A percentile compares a stretch with the other conserved stretches of the same genome.
These are phyloP conservation scores for Gallinago undulata DNA, from an alignment of 2,113 vertebrate species.

Conservation along the genomic window DNA sequence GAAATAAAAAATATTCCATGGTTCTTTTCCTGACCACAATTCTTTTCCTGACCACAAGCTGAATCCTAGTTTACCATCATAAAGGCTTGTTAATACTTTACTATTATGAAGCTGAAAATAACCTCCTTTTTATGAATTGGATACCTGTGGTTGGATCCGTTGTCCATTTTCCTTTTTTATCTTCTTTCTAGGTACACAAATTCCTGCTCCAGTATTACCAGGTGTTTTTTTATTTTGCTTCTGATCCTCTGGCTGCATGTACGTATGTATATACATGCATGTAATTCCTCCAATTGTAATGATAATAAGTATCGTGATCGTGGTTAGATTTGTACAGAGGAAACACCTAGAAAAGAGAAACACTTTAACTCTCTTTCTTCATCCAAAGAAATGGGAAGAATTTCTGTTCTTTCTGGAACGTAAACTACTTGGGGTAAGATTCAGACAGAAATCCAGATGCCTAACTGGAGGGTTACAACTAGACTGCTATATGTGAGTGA, in stretches of 20 bases:
- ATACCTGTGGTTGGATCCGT: background rate
- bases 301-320: background rate
- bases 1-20: background rate
- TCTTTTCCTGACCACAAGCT: background rate
- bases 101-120: background rate
- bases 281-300: background rate
- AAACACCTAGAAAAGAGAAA: background rate
- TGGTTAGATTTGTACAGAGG: background rate
- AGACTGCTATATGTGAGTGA: background rate
- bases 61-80: background rate
- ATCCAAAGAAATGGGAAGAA: background rate
- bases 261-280: accelerated
- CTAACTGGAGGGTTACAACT: background rate
- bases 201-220: background rate
- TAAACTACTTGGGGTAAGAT: background rate
- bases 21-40: background rate
- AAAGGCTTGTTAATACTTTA: background rate
- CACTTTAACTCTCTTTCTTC: background rate
- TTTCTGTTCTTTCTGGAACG: background rate
- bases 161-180: background rate
- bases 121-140: background rate
- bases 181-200: background rate
- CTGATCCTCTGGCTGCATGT: background rate
- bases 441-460: background rate
- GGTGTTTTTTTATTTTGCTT: background rate